A percentile compares a stretch with the other conserved stretches of the same genome.
Conservation (phyloP, 2,113 vertebrate genomes). For the Sceloporus undulatus region DNA sequence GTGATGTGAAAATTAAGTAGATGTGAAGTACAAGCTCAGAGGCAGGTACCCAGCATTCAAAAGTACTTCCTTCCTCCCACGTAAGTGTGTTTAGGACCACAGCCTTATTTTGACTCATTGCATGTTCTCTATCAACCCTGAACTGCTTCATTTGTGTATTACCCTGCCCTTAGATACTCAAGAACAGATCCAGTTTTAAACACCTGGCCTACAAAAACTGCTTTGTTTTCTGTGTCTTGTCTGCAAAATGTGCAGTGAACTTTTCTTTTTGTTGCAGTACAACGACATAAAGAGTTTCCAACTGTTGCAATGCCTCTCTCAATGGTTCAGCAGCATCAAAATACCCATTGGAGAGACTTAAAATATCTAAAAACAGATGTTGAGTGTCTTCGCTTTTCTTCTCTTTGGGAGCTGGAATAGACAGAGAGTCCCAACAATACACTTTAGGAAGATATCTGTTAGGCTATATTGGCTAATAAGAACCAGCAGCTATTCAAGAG, state of each 20-base stretch:
- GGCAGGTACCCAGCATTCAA: background rate
- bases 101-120: background rate
- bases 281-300: background rate
- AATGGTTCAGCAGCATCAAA: background rate
- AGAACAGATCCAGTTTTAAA: background rate
- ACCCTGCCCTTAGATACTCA: background rate
- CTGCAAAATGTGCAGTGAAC: background rate
- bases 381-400: conserved; percentile 2
- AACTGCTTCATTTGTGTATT: background rate
- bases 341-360: conserved; percentile 9
- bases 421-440: background rate
- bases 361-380: conserved; percentile 35
- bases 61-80: background rate
- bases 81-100: background rate
- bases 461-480: conserved; percentile 16
- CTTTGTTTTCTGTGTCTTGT: background rate
- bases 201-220: background rate
- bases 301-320: background rate
- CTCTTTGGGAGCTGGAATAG: background rate
- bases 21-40: background rate
- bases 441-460: conserved; percentile 10
- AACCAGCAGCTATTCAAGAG: background rate
- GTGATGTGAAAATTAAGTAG: background rate
- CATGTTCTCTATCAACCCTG: background rate
- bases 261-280: background rate